Evolutionary conservation across 2,113 vertebrate species (phyloP), one percentile per base, ranked within the genome.

Genomic region (Alouatta palliata): DNA sequence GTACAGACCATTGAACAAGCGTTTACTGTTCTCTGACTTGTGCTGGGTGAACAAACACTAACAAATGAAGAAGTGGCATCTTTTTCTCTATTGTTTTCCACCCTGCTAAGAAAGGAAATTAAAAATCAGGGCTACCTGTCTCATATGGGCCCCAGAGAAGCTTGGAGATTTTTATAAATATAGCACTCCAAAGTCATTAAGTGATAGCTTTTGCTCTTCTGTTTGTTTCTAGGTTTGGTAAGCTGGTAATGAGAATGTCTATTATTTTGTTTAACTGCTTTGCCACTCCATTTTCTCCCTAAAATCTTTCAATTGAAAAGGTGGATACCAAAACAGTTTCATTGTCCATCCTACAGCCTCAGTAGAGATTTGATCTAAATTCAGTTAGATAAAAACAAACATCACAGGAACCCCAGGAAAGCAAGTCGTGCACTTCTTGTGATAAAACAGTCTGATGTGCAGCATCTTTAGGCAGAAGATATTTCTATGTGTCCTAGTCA

Each of bases 1-100:
- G 66, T 47, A 30, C 66, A 20, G 11, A 35, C 70, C 10, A n/a
- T 35, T 27, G 21, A 27, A 37, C 37, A n/a, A 6, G 5, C 0
- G 43, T 79, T 27, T 2, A 16, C 87, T 27, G 45, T 27, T 68
- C 37, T 30, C 45, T 3, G n/a, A 7, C 35, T 21, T 1, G 12
- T 37, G 3, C 4, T 21, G 20, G 27, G 35, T 52, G 45, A 35
- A 2, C 2, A 2, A 27, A n/a, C 47, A 2, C 37, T 20, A 6
- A 47, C 80, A 21, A 17, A 3, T 13, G 81, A 45, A 11, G 17
- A 37, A 30, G 21, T 20, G 25, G 6, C 14, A 27, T 43, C 54
- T 54, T 7, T 17, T 21, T n/a, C 4, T 6, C 14, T 52, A 3
- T 87, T 35, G 0, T 9, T 70, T 10, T 25, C 81, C 68, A 27